Conservation (phyloP, 2,113 vertebrate genomes). For the Zosterops pallidus region DNA sequence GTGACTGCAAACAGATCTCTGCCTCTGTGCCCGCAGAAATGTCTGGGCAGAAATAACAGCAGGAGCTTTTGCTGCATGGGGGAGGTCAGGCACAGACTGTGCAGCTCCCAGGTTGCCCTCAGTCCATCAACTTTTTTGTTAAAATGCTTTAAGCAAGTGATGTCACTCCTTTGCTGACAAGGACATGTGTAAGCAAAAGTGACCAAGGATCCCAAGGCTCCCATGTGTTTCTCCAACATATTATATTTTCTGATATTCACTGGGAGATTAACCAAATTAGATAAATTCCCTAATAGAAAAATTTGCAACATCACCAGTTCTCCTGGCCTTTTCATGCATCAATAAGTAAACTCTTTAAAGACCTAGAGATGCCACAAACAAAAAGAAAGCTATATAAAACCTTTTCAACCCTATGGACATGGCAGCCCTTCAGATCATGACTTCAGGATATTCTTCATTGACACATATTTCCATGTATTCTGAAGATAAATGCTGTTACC, state of each 20-base stretch:
- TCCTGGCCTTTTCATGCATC: neutral
- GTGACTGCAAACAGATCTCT: neutral
- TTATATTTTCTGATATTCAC: neutral
- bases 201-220: neutral
- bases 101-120: neutral
- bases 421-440: neutral
- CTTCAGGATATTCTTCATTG: neutral
- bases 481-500: neutral
- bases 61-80: neutral
- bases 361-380: neutral
- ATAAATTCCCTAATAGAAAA: neutral
- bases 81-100: neutral
- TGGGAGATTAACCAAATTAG: neutral
- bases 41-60: neutral
- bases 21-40: neutral
- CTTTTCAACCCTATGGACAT: neutral
- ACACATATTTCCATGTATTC: neutral
- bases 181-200: neutral
- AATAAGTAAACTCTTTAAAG: neutral
- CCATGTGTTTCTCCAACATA: neutral
- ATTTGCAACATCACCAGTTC: neutral
- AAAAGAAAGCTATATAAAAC: neutral
- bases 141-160: neutral
- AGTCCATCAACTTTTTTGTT: neutral
- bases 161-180: neutral